These are phyloP conservation scores for Alviniconcha strummeri DNA, from an alignment of 2,888 invertebrate genomes.

Conservation along the genomic window DNA sequence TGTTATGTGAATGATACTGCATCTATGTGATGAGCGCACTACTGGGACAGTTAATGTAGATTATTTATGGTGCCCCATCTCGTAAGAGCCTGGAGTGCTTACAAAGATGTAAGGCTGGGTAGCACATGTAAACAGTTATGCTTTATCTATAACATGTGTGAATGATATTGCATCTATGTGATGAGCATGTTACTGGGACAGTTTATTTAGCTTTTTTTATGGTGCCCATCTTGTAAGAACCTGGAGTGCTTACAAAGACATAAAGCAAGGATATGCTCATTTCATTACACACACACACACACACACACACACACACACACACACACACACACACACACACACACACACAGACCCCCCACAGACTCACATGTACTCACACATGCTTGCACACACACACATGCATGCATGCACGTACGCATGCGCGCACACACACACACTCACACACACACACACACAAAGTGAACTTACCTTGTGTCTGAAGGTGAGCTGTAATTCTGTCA, in stretches of 20 bases:
- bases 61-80: background rate
- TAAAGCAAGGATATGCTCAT: background rate
- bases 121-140: background rate
- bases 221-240: background rate
- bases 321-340: no score
- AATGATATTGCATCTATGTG: background rate
- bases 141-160: background rate
- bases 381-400: background rate
- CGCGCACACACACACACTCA: background rate
- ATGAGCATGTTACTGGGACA: background rate
- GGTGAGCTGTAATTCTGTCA: no score
- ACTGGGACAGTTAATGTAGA: background rate
- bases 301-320: conserved; percentile 6
- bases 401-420: background rate
- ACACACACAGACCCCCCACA: no score
- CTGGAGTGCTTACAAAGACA: background rate
- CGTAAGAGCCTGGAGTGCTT: background rate
- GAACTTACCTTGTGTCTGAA: no score
- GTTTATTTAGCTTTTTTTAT: background rate
- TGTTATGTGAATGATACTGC: background rate
- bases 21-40: background rate
- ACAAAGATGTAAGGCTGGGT: background rate
- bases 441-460: background rate
- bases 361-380: no score
- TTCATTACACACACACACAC: background rate